Conservation (phyloP, 1,140 invertebrate genomes). For the Caenorhabditis latens region DNA sequence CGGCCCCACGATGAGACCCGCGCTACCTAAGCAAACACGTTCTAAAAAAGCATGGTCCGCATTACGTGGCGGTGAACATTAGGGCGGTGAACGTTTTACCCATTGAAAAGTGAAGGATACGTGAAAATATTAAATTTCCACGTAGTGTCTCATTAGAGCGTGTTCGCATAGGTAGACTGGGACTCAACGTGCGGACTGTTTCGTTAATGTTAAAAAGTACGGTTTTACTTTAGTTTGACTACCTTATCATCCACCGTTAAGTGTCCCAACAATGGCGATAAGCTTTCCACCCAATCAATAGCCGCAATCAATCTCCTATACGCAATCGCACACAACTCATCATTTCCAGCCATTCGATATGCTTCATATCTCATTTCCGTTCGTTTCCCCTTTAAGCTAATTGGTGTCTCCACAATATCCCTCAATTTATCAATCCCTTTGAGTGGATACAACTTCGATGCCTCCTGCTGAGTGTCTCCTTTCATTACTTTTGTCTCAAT, state of each 20-base stretch:
- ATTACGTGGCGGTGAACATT: too few relatives aligned
- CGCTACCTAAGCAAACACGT: too few relatives aligned
- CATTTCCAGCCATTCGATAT: constrained; percentile 76
- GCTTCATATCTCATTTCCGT: constrained; percentile 77
- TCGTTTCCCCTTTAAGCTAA: constrained; percentile 70
- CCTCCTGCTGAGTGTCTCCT: constrained; percentile 73
- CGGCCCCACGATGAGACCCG: too few relatives aligned
- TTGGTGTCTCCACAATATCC: constrained; percentile 74
- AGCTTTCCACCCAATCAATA: constrained; percentile 76
- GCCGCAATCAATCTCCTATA: constrained; percentile 76
- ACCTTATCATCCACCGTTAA: constrained; percentile 71
- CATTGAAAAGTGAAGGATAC: too few relatives aligned
- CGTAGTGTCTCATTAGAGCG: too few relatives aligned
- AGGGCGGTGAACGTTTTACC: too few relatives aligned
- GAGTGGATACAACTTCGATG: constrained; percentile 74
- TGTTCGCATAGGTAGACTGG: too few relatives aligned
- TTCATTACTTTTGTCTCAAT: constrained; percentile 75
- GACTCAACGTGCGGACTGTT: too few relatives aligned
- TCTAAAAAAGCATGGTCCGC: too few relatives aligned
- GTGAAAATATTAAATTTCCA: too few relatives aligned
- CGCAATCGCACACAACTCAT: constrained; percentile 74
- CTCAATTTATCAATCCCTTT: constrained; percentile 70
- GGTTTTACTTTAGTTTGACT: too few relatives aligned
- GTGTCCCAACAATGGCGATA: constrained; percentile 72
- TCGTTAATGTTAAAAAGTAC: too few relatives aligned